Conservation (phyloP, 2,888 invertebrate species). For the Lithodes maja region DNA sequence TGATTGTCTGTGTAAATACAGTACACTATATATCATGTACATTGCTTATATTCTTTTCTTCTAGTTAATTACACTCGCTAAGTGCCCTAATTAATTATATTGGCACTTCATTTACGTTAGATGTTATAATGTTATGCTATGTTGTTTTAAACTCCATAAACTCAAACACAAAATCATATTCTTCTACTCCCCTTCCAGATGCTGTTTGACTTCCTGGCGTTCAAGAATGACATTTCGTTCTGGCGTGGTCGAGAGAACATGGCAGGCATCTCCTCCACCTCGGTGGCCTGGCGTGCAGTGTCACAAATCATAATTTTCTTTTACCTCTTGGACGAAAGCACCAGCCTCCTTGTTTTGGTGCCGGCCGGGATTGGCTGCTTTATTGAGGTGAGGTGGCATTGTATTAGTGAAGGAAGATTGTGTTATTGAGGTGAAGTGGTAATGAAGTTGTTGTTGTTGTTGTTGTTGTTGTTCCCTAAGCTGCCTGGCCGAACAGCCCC, state of each 20-base stretch:
- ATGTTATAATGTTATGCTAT: too few relatives aligned
- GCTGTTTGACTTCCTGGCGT: slow-evolving; percentile 96
- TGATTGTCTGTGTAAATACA: too few relatives aligned
- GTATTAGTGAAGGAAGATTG: slow-evolving; percentile 7
- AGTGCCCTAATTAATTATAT: too few relatives aligned
- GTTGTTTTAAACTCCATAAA: not conserved
- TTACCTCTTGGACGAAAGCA: slow-evolving; percentile 93
- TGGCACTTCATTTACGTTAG: too few relatives aligned
- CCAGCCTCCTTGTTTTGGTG: slow-evolving; percentile 86
- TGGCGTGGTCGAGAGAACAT: slow-evolving; percentile 92
- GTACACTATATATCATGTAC: too few relatives aligned
- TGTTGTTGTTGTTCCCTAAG: too few relatives aligned
- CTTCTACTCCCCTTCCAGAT: slow-evolving; percentile 79
- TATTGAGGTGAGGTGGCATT: slow-evolving; percentile 64
- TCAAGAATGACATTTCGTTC: slow-evolving; percentile 97
- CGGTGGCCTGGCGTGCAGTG: slow-evolving; percentile 94
- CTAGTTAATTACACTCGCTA: too few relatives aligned
- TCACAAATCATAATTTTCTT: slow-evolving; percentile 89
- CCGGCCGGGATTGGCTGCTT: slow-evolving; percentile 76
- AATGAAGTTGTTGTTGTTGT: not conserved
- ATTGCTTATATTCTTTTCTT: too few relatives aligned
- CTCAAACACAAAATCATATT: not conserved
- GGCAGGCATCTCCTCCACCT: slow-evolving; percentile 91
- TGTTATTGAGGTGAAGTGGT: slow-evolving; percentile 23
- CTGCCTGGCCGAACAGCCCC: too few relatives aligned